Base-by-base conservation (phyloP, 2,888 invertebrate species). In the Oegoconia quadripuncta region DNA sequence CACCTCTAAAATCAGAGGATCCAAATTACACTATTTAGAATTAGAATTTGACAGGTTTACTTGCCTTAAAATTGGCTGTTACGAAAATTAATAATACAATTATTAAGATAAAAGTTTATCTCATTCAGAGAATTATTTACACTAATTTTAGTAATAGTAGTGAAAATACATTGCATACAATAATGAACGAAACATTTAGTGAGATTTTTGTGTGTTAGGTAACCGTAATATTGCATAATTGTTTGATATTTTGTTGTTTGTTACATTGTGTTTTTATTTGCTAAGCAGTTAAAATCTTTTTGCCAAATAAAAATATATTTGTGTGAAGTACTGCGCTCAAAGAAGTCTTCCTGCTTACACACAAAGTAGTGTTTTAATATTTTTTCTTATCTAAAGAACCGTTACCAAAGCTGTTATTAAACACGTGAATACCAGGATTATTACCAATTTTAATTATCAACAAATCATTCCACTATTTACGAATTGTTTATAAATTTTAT, bases 41-140 rank as follows among this genome's bases (percentile, higher is more conserved):
- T 29, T 29, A 29, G 27, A 39, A 38, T 45, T 55, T 60, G 61
- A 73, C 74, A 78, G 73, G 78, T 74, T 67, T 62, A 76, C 82
- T 83, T 84, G 84, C 84, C 84, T 86, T 86, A 82, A 64, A 56
- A 54, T 64, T 59, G 75, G 74, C 72, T 78, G 76, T 79, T 72
- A 65, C 50, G 61, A 60, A 55, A 55, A 54, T 60, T 43, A 42
- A 48, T 42, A 43, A n/a, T n/a, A n/a, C n/a, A n/a, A 39, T 34
- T 34, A 32, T 50, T 52, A 42, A 59, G 55, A 53, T 46, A 38
- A 39, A 46, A 39, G 43, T 45, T 49, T 45, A 41, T 55, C 47
- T 50, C n/a, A 50, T 52, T 42, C 41, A 59, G 56, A 61, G 52
- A 53, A 48, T 49, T 59, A 52, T 53, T 54, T 59, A 57, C 57